Evolutionary conservation across 2,888 invertebrate species (phyloP).

Genomic region (Aethes cnicana): DNA sequence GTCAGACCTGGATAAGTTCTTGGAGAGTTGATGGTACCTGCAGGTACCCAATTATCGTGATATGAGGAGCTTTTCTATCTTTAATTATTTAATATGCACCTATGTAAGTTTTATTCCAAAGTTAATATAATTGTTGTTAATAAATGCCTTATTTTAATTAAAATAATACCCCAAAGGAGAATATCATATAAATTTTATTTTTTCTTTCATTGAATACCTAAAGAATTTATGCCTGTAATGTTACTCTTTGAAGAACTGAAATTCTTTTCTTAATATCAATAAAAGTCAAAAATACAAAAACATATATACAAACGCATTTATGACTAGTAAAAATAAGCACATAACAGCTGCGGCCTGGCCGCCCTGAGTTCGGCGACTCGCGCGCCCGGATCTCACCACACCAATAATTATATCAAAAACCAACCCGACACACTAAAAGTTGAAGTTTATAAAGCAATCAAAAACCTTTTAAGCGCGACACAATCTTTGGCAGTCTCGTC

Average conservation of each 20-base stretch:
- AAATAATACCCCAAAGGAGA: constrained; percentile 52
- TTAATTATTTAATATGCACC: constrained; percentile 41
- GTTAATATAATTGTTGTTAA: constrained; percentile 58
- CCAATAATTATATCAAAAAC: constrained; percentile 63
- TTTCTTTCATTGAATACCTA: constrained; percentile 53
- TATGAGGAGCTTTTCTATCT: constrained; percentile 53
- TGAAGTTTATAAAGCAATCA: constrained; percentile 46
- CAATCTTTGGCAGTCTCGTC: too few relatives aligned
- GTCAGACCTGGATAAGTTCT: constrained; percentile 66
- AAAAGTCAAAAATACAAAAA: constrained; percentile 68
- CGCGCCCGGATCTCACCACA: constrained; percentile 45
- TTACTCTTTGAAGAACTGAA: constrained; percentile 56
- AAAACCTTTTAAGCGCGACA: neutral
- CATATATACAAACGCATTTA: constrained; percentile 74
- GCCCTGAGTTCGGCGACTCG: constrained; percentile 42
- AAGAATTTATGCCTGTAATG: constrained; percentile 51
- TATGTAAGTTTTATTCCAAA: constrained; percentile 50
- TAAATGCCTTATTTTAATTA: constrained; percentile 12
- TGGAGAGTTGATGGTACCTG: constrained; percentile 62
- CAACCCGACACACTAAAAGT: constrained; percentile 51
- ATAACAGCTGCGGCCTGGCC: constrained; percentile 58
- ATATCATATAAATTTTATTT: constrained; percentile 63
- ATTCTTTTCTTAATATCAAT: constrained; percentile 55
- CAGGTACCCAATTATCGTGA: constrained; percentile 24
- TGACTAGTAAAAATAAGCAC: constrained; percentile 77